These are phyloP conservation scores for Anagrus nilaparvatae DNA, from an alignment of 1,140 invertebrate species.

Conservation along the genomic window DNA sequence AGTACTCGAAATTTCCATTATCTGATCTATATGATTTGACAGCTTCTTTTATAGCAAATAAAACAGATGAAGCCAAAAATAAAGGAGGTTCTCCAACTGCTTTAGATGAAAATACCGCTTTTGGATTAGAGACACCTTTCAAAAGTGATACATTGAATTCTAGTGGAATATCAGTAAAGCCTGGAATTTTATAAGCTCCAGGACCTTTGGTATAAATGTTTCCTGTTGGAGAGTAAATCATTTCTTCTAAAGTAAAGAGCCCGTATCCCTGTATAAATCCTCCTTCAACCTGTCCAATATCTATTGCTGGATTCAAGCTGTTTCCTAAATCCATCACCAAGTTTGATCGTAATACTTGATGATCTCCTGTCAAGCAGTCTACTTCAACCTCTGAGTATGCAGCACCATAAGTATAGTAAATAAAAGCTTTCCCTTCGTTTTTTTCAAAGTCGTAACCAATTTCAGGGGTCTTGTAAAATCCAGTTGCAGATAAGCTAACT, in stretches of 20 bases:
- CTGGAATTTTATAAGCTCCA: slow-evolving; percentile 88
- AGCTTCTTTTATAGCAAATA: slow-evolving; percentile 88
- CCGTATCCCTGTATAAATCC: slow-evolving; percentile 90
- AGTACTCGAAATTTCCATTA: slow-evolving; percentile 48
- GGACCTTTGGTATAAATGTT: slow-evolving; percentile 76
- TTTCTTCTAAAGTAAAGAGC: slow-evolving; percentile 81
- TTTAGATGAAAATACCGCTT: slow-evolving; percentile 92
- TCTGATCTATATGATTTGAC: slow-evolving; percentile 68
- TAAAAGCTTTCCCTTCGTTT: slow-evolving; percentile 61
- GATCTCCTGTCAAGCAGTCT: slow-evolving; percentile 81
- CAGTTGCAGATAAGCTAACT: slow-evolving; percentile 74
- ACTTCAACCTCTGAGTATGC: slow-evolving; percentile 77
- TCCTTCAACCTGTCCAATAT: slow-evolving; percentile 93
- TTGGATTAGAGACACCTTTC: slow-evolving; percentile 75
- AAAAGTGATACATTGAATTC: slow-evolving; percentile 90
- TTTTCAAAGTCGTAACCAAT: slow-evolving; percentile 66
- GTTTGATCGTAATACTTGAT: slow-evolving; percentile 72
- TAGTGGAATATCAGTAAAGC: slow-evolving; percentile 77
- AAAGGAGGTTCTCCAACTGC: slow-evolving; percentile 92
- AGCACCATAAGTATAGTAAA: slow-evolving; percentile 73
- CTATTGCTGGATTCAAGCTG: slow-evolving; percentile 89
- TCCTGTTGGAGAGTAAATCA: slow-evolving; percentile 76
- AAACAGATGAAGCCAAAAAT: slow-evolving; percentile 75
- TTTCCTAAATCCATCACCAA: slow-evolving; percentile 93
- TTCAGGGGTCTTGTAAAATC: slow-evolving; percentile 75